Conservation (phyloP, 2,888 invertebrate species). For the Nudaria mundana region DNA sequence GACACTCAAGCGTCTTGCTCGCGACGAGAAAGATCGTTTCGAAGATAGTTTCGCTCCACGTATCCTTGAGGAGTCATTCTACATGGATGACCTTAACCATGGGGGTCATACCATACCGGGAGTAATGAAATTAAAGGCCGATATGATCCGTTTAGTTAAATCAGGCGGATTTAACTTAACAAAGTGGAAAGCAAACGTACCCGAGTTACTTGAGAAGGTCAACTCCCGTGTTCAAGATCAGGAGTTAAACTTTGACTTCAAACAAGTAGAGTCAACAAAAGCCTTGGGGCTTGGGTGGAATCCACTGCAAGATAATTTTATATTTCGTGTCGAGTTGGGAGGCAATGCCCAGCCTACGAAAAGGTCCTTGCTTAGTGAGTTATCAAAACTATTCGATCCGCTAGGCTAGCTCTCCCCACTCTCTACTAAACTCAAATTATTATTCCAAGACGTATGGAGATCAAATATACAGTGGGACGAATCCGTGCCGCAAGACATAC, state of each 20-base stretch:
- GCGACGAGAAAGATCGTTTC: neutral
- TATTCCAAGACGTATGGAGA: slow-evolving; percentile 14
- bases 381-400: slow-evolving; percentile 19
- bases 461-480: slow-evolving; percentile 9
- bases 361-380: slow-evolving; percentile 13
- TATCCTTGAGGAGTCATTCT: neutral
- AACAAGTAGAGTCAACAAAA: slow-evolving; percentile 9
- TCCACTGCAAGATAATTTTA: slow-evolving; percentile 10
- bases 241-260: slow-evolving; percentile 13
- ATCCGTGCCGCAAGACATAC: slow-evolving; percentile 1
- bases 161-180: slow-evolving; percentile 1
- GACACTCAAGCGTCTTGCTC: neutral
- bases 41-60: neutral
- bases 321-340: slow-evolving; percentile 1
- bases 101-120: neutral
- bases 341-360: slow-evolving; percentile 3
- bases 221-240: neutral
- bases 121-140: slow-evolving; percentile 1
- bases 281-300: slow-evolving; percentile 18
- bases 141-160: slow-evolving; percentile 1
- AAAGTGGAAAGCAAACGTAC: slow-evolving; percentile 1
- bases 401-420: slow-evolving; percentile 18
- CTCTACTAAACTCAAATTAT: slow-evolving; percentile 12
- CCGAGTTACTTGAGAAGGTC: neutral
- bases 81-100: slow-evolving; percentile 1